These are phyloP conservation scores for Andrena trimmerana DNA, from an alignment of 2,888 invertebrate genomes.

Conservation along the genomic window DNA sequence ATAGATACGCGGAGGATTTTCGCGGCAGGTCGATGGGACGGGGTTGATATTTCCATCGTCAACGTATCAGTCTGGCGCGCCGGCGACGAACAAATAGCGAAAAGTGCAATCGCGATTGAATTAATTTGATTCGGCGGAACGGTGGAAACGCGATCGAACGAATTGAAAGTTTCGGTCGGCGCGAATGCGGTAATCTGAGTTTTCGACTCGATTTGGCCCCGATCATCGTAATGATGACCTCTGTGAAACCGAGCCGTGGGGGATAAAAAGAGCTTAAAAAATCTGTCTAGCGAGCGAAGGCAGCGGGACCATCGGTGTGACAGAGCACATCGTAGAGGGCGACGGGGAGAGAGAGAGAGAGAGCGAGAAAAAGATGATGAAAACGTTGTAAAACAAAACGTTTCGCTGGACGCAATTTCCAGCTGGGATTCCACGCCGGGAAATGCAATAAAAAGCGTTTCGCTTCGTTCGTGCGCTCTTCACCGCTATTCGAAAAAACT, in stretches of 20 bases:
- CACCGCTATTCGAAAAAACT: slow-evolving; percentile 62
- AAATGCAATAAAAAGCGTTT: slow-evolving; percentile 73
- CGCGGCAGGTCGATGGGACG: slow-evolving; percentile 26
- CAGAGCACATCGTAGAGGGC: neutral
- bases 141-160: slow-evolving; percentile 65
- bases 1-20: slow-evolving; percentile 42
- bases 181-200: slow-evolving; percentile 68
- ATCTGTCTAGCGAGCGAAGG: slow-evolving; percentile 54
- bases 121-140: slow-evolving; percentile 64
- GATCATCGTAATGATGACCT: slow-evolving; percentile 56
- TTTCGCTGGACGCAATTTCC: slow-evolving; percentile 72
- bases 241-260: slow-evolving; percentile 47
- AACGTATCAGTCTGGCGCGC: slow-evolving; percentile 20
- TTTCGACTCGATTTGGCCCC: slow-evolving; percentile 65
- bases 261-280: slow-evolving; percentile 49
- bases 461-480: slow-evolving; percentile 60
- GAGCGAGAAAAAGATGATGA: slow-evolving; percentile 25
- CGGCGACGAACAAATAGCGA: slow-evolving; percentile 53
- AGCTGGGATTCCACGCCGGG: slow-evolving; percentile 68
- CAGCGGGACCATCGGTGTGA: neutral
- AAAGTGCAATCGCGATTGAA: slow-evolving; percentile 65
- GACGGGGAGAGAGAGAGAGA: neutral
- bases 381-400: slow-evolving; percentile 71
- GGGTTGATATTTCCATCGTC: slow-evolving; percentile 52
- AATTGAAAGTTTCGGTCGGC: slow-evolving; percentile 68